Evolutionary conservation across 2,113 vertebrate genomes (phyloP), one percentile per base, ranked within the genome.

Genomic region (Stegastes partitus): DNA sequence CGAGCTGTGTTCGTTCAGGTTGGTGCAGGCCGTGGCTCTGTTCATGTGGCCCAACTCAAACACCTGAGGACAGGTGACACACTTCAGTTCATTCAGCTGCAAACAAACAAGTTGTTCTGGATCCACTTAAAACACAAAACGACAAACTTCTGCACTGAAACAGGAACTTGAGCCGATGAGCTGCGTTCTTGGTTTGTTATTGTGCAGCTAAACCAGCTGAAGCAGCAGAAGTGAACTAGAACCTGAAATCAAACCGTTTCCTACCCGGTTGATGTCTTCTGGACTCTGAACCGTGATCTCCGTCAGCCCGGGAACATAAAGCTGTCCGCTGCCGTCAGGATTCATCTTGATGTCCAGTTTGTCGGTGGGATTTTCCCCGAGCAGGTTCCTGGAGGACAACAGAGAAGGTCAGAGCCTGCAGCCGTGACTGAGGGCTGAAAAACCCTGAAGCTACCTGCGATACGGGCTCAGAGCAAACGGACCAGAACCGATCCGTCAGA

Each of bases 321-420:
- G 96, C 88, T 98, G 97, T 16, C 98, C 97, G 0, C 97, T 97
- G 88, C 98, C 97, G 0, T 98, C 96, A 0, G 97, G 98, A 42
- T 97, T 97, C 91, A 99, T 94, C 87, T 97, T 98, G 78, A 99
- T 99, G 91, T 99, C 98, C 83, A 99, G 92, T 76, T 97, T 98
- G 90, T 97, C 97, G 49, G 94, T 95, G 0, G 95, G 96, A 70
- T 95, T 96, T 47, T 96, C 95, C 14, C 96, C 96, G 71, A 99
- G 94, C 81, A 99, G 89, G 84, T 98, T 96, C 86, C 98, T 99
- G 92, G 34, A 0, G 5, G 23, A 49, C 4, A 5, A 26, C 42
- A 84, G 1, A 53, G 19, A 58, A 0, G 10, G 19, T 80, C 0
- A 68, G 18, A 22, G 0, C 61, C 66, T 4, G 61, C 47, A 71